Conservation (phyloP, 2,113 vertebrate genomes). For the Bostrychus sinensis region DNA sequence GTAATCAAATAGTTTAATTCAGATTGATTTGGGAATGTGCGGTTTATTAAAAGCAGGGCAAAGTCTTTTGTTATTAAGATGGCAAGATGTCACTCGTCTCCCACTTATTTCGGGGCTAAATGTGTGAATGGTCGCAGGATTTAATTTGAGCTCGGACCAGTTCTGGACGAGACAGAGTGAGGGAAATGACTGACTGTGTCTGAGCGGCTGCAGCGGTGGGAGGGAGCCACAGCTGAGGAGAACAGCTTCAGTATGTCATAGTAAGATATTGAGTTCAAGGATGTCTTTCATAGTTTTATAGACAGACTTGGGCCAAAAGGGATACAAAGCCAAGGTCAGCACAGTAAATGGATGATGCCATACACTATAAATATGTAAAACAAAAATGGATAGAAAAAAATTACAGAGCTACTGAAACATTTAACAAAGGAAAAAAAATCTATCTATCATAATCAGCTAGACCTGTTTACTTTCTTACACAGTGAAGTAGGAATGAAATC, state of each 20-base stretch:
- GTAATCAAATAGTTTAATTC: conserved; percentile 80
- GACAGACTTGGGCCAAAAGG: too few species aligned
- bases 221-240: neutral
- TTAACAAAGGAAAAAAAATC: too few species aligned
- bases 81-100: conserved; percentile 57
- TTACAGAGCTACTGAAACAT: too few species aligned
- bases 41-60: conserved; percentile 69
- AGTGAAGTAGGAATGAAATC: too few species aligned
- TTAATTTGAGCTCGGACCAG: conserved; percentile 37
- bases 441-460: too few species aligned
- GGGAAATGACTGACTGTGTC: conserved; percentile 30
- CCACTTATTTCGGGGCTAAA: conserved; percentile 52
- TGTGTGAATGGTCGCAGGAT: conserved; percentile 40
- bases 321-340: too few species aligned
- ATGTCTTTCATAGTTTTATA: too few species aligned
- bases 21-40: conserved; percentile 73
- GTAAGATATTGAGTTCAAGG: too few species aligned
- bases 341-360: too few species aligned
- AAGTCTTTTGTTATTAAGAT: conserved; percentile 65
- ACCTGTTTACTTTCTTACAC: too few species aligned
- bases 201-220: conserved; percentile 5
- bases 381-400: too few species aligned
- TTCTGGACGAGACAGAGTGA: conserved; percentile 23
- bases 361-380: too few species aligned
- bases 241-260: conserved; percentile 18